Evolutionary conservation across 2,113 vertebrate genomes (phyloP), one percentile per base, ranked within the genome.

Genomic region (Sphaerodactylus townsendi): DNA sequence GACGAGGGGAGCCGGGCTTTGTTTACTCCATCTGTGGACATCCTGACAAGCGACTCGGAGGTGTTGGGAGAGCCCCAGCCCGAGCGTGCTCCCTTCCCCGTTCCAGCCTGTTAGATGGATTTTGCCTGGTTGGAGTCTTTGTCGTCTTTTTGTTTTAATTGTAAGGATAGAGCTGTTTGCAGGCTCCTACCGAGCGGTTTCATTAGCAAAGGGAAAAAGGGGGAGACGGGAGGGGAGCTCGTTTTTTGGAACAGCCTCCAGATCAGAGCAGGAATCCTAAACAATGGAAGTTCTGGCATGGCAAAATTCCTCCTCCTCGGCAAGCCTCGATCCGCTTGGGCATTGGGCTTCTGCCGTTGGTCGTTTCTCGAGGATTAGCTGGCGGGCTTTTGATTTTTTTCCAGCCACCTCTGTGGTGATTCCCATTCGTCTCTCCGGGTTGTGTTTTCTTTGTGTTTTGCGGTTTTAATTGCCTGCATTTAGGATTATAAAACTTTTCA

Each of bases 71-170:
- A 21, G 90, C 86, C 86, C 91, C 93, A 33, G 86, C 48, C 78
- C 17, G 71, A 87, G 87, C 28, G 28, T 78, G 78, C 88, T 85
- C 89, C 94, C 90, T 46, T 3, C 92, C 85, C 89, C 0, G 69
- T 87, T 92, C 93, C 95, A 77, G 89, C 86, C 1, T 89, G 82
- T 94, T 94, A 88, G 87, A 89, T 91, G 94, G 93, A 93, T 93
- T 90, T 92, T 83, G 88, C 96, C 90, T 93, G 91, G 95, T 14
- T 94, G 96, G 95, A 93, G 95, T 87, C 92, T 92, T 88, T 94
- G 79, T 78, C 87, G 88, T 92, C 93, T 91, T 93, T 59, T 93
- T 84, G 83, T 92, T 95, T 91, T 85, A 83, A 92, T 83, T 89
- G 92, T 94, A 83, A 73, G 81, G 82, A 93, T 82, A 77, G 72